These are phyloP conservation scores for Liolophura sinensis DNA, from an alignment of 1,140 invertebrate species.

Conservation along the genomic window DNA sequence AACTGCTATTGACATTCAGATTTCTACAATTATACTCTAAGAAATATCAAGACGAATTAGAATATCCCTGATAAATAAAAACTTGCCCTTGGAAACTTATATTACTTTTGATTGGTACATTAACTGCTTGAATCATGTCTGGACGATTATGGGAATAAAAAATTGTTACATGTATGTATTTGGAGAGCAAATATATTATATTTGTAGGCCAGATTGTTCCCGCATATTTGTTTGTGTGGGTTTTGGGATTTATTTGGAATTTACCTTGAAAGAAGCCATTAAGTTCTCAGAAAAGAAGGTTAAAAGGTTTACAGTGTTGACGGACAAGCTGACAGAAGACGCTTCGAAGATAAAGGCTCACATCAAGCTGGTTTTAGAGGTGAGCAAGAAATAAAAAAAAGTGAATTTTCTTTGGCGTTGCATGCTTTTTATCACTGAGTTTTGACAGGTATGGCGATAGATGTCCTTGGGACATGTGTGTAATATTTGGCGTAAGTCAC, in stretches of 20 bases:
- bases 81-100: not conserved
- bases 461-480: not conserved
- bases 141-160: not conserved
- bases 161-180: not conserved
- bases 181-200: not conserved
- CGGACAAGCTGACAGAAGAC: constrained; percentile 67
- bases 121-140: not conserved
- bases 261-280: constrained; percentile 72
- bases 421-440: not conserved
- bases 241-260: constrained; percentile 75
- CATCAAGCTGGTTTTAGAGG: constrained; percentile 72
- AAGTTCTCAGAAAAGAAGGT: constrained; percentile 72
- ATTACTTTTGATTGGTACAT: not conserved
- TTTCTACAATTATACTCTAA: too few species aligned
- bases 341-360: constrained; percentile 74
- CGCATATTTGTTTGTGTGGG: constrained; percentile 76
- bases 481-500: not conserved
- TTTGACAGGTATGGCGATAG: not conserved
- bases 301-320: constrained; percentile 64
- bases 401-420: not conserved
- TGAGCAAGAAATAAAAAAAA: constrained; percentile 7
- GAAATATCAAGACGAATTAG: too few species aligned
- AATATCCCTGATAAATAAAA: not conserved
- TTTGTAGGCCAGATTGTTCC: constrained; percentile 65
- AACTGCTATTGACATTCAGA: too few species aligned